Evolutionary conservation across 2,888 invertebrate genomes (phyloP).

Genomic region (Caenorhabditis sp.): DNA sequence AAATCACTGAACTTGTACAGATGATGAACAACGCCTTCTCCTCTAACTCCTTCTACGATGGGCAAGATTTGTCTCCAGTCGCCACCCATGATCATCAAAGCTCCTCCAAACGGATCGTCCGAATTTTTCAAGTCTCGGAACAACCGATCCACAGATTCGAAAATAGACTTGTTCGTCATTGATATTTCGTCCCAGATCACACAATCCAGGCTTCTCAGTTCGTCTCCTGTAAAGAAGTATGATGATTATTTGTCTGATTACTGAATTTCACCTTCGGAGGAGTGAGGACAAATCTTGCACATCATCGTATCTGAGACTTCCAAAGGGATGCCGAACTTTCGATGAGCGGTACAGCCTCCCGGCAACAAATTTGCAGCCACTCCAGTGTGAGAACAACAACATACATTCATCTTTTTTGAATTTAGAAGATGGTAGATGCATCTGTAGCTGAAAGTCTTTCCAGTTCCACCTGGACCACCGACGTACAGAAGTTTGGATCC

Average conservation of each 20-base stretch:
- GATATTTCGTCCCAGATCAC: constrained; percentile 12
- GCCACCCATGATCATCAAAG: not conserved
- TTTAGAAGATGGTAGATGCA: constrained; percentile 33
- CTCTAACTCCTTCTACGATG: not conserved
- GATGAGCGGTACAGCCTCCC: not conserved
- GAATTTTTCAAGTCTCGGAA: not conserved
- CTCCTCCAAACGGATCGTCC: not conserved
- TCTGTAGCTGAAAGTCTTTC: constrained; percentile 53
- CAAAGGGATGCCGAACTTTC: constrained; percentile 5
- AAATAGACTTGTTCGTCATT: not conserved
- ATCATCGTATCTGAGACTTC: not conserved
- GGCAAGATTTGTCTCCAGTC: constrained; percentile 10
- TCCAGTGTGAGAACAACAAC: constrained; percentile 42
- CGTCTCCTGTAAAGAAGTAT: too few species aligned
- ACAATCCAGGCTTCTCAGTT: not conserved
- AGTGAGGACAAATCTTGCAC: not conserved
- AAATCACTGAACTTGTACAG: not conserved
- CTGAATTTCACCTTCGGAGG: not conserved
- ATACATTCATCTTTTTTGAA: not conserved
- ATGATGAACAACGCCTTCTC: not conserved
- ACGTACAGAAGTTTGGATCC: constrained; percentile 31
- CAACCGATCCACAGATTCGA: not conserved
- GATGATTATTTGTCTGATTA: too few species aligned
- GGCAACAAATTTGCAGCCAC: not conserved
- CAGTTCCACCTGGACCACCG: constrained; percentile 53